phyloP scores from a whole-genome alignment of 64 coral and sea anemone genomes.

The Pocillopora verrucosa region DNA sequence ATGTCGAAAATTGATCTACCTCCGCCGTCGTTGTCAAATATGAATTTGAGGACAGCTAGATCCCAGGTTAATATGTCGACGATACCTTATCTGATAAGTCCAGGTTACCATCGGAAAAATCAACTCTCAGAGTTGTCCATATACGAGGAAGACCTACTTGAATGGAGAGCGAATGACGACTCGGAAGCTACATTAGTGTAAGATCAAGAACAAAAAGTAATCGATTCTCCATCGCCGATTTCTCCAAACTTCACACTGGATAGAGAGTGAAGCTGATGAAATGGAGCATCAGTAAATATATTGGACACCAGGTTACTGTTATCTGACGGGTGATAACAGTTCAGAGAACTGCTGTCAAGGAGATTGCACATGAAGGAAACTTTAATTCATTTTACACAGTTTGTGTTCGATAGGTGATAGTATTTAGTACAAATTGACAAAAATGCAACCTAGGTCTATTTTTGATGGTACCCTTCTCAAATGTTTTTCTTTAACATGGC shows the following conservation, averaged over 20 bases:
- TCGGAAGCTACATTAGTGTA: constrained; percentile 70
- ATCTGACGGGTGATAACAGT: not conserved
- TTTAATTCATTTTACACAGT: not conserved
- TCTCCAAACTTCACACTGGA: too few relatives aligned
- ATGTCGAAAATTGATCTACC: constrained; percentile 38
- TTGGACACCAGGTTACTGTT: not conserved
- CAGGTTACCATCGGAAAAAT: constrained; percentile 45
- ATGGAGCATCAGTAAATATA: too few relatives aligned
- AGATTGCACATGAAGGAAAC: not conserved
- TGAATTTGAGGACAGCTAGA: constrained; percentile 49
- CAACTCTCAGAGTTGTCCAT: constrained; percentile 36
- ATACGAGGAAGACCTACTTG: constrained; percentile 70
- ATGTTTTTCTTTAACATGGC: not conserved
- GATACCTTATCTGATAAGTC: constrained; percentile 53
- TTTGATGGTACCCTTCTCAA: not conserved
- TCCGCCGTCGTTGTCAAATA: constrained; percentile 24
- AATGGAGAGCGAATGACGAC: constrained; percentile 58
- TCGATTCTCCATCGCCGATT: not conserved
- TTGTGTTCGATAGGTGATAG: constrained; percentile 7
- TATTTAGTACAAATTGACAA: not conserved
- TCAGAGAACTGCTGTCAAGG: not conserved
- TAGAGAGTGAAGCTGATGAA: too few relatives aligned
- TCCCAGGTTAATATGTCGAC: constrained; percentile 62
- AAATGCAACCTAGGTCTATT: not conserved
- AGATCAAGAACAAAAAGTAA: constrained; percentile 5